These are phyloP conservation scores for Onychostoma macrolepis DNA, from an alignment of 2,113 vertebrate species.

Conservation along the genomic window DNA sequence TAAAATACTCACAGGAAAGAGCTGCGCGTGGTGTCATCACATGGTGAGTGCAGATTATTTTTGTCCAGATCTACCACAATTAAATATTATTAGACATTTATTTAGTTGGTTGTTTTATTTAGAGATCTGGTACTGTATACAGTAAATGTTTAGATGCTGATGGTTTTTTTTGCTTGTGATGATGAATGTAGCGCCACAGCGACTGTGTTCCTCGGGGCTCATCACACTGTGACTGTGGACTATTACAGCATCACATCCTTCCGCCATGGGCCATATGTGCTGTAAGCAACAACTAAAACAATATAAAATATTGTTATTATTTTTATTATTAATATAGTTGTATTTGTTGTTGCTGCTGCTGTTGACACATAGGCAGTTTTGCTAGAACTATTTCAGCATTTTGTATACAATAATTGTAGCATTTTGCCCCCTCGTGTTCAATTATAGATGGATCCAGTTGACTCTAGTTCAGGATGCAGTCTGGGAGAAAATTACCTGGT, in stretches of 20 bases:
- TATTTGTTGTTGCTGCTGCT: neutral
- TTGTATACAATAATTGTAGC: neutral
- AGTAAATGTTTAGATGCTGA: neutral
- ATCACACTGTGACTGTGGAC: slow-evolving; percentile 81
- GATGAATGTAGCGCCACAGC: slow-evolving; percentile 79
- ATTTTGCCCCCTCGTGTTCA: neutral
- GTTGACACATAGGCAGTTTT: neutral
- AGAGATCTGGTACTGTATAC: neutral
- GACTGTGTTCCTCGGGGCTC: slow-evolving; percentile 76
- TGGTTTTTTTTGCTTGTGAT: neutral
- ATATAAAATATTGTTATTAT: neutral
- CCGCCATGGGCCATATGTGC: slow-evolving; percentile 87
- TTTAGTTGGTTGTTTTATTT: neutral
- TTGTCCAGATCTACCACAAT: neutral
- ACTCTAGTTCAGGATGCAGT: neutral
- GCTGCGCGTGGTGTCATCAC: slow-evolving; percentile 87
- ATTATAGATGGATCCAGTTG: neutral
- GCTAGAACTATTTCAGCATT: neutral
- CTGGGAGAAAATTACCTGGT: slow-evolving; percentile 73
- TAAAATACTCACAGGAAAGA: slow-evolving; percentile 80
- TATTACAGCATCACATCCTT: slow-evolving; percentile 83
- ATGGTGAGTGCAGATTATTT: slow-evolving; percentile 72
- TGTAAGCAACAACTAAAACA: slow-evolving; percentile 82
- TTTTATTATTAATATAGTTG: neutral
- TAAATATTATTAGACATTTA: neutral